These are phyloP conservation scores for Papilio elwesi DNA, from an alignment of 2,888 invertebrate species.

Conservation along the genomic window DNA sequence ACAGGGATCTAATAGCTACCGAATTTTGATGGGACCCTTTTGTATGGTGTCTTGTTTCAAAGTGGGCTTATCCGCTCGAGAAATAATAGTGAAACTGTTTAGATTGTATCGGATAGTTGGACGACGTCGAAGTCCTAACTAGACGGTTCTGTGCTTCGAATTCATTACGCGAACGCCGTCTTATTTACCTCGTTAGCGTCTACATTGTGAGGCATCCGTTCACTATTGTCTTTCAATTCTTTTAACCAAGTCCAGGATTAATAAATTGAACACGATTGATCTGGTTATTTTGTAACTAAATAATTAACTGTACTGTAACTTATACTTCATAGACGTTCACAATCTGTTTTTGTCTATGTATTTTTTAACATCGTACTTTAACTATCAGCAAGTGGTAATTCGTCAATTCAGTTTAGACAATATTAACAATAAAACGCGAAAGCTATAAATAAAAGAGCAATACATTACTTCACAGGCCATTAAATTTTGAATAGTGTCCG, in stretches of 20 bases:
- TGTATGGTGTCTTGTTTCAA: conserved; percentile 80
- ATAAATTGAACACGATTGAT: background rate
- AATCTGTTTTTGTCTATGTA: no score
- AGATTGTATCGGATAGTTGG: conserved; percentile 43
- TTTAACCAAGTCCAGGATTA: background rate
- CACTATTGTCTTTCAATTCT: conserved; percentile 19
- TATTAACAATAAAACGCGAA: conserved; percentile 8
- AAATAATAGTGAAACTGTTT: conserved; percentile 69
- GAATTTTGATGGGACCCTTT: conserved; percentile 80
- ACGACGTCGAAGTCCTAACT: conserved; percentile 35
- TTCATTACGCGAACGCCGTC: conserved; percentile 35
- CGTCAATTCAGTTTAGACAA: conserved; percentile 16
- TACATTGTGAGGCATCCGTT: conserved; percentile 19
- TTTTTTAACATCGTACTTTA: no score
- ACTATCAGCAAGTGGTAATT: background rate
- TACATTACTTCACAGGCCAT: conserved; percentile 37
- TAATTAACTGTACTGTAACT: no score
- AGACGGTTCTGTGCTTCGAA: conserved; percentile 40
- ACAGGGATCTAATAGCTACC: conserved; percentile 70
- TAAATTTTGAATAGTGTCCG: conserved; percentile 40
- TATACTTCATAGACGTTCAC: no score
- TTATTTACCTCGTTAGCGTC: conserved; percentile 37
- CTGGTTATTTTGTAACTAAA: background rate
- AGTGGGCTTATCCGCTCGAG: conserved; percentile 73
- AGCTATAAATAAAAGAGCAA: conserved; percentile 27